phyloP scores from a whole-genome alignment of 1,140 invertebrate species.

The Dendroctonus ponderosae region DNA sequence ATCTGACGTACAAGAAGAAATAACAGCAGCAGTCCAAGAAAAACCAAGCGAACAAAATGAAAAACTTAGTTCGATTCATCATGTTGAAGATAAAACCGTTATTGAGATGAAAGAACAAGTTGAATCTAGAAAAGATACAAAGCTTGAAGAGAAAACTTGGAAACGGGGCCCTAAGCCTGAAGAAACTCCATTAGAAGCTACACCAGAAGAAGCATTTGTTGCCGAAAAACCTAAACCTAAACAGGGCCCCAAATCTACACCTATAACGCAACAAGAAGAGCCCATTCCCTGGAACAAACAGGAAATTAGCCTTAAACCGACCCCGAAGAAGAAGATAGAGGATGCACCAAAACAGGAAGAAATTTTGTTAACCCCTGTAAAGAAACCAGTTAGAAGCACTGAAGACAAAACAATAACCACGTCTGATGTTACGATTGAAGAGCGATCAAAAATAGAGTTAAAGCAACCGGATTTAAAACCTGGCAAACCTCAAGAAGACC shows the following conservation, averaged over 20 bases:
- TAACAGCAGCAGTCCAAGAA: constrained; percentile 48
- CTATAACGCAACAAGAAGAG: constrained; percentile 27
- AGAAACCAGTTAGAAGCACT: no score
- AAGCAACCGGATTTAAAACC: constrained; percentile 47
- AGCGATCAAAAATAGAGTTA: constrained; percentile 50
- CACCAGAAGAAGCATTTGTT: not conserved
- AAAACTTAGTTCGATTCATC: constrained; percentile 18
- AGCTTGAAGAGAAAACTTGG: constrained; percentile 29
- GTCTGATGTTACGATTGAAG: constrained; percentile 35
- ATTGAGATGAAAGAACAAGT: constrained; percentile 12
- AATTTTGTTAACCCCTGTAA: not conserved
- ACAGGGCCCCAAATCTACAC: no score
- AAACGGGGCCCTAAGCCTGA: constrained; percentile 27
- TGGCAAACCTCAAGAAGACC: not conserved
- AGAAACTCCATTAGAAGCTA: not conserved
- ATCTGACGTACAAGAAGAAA: constrained; percentile 45
- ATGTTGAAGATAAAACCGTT: constrained; percentile 12
- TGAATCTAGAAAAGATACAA: constrained; percentile 10
- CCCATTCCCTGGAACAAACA: constrained; percentile 52
- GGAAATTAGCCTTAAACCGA: constrained; percentile 51
- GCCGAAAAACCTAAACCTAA: not conserved
- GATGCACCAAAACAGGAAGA: constrained; percentile 52
- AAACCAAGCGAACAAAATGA: constrained; percentile 11
- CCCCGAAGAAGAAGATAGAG: constrained; percentile 36
- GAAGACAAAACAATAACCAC: no score